phyloP scores from a whole-genome alignment of 1,140 invertebrate genomes.

The Hesperophylax magnus region DNA sequence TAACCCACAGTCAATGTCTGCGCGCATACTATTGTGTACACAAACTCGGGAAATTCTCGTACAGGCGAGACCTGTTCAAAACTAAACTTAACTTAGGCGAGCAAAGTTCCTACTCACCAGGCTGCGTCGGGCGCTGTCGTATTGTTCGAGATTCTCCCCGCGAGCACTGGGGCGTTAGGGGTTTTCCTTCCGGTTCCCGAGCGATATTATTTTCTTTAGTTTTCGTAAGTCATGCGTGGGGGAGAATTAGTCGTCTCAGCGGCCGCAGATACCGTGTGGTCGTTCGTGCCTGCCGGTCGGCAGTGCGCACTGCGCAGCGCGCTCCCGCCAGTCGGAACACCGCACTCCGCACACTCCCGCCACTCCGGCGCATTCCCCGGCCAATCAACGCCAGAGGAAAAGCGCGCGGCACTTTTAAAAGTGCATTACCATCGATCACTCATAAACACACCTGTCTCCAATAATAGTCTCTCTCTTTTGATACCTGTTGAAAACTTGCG shows the following conservation, averaged over 20 bases:
- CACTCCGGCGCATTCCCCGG: background rate
- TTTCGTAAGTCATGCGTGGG: conserved; percentile 11
- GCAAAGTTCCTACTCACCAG: conserved; percentile 33
- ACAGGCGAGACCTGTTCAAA: background rate
- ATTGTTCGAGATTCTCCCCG: background rate
- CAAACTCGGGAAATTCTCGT: background rate
- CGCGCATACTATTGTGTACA: conserved; percentile 39
- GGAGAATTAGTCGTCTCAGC: conserved; percentile 36
- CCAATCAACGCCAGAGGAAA: background rate
- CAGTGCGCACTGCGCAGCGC: conserved; percentile 29
- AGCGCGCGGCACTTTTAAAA: background rate
- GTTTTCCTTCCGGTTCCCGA: conserved; percentile 14
- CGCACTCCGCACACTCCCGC: background rate
- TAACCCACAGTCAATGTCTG: conserved; percentile 56
- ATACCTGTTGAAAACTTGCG: background rate
- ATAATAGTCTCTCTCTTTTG: background rate
- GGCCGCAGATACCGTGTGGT: conserved; percentile 43
- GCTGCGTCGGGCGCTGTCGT: conserved; percentile 36
- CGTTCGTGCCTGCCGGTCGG: conserved; percentile 45
- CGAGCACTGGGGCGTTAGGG: background rate
- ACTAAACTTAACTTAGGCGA: background rate
- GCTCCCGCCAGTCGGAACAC: background rate
- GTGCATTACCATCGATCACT: background rate
- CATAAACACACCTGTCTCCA: background rate
- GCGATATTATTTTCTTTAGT: conserved; percentile 3